Percentiles rank a stretch among this genome's conserved stretches.
Conservation (phyloP, 2,797 vertebrate genomes). For the Alfaro cultratus region DNA sequence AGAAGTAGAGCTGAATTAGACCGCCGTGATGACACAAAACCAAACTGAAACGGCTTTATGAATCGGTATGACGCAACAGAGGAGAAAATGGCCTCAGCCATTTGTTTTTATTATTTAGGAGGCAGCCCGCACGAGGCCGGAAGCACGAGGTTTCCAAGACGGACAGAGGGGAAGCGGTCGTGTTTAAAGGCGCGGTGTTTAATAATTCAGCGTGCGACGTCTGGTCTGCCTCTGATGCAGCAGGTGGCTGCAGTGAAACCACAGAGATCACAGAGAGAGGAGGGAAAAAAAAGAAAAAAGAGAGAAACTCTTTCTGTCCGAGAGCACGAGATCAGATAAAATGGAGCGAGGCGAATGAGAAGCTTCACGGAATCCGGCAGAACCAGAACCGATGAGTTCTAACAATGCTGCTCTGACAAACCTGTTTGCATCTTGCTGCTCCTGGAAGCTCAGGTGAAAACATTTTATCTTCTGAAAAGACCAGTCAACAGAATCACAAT, state of each 20-base stretch:
- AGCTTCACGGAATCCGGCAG: neutral
- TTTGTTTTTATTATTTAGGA: slow-evolving; percentile 42
- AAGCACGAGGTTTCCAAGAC: neutral
- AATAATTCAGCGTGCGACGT: slow-evolving; percentile 56
- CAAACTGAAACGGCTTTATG: neutral
- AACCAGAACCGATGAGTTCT: neutral
- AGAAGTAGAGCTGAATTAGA: neutral
- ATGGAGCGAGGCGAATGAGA: slow-evolving; percentile 17
- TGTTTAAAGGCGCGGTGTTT: slow-evolving; percentile 41
- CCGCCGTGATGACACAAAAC: neutral
- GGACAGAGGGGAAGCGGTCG: slow-evolving; percentile 23
- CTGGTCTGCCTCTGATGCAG: slow-evolving; percentile 51
- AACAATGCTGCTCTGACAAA: neutral
- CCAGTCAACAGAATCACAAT: neutral
- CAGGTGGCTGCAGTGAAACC: slow-evolving; percentile 56
- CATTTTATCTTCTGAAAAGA: neutral
- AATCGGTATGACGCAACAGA: neutral
- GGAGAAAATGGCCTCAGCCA: slow-evolving; percentile 29
- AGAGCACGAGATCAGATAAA: slow-evolving; percentile 23
- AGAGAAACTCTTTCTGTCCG: slow-evolving; percentile 20
- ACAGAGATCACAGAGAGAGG: slow-evolving; percentile 26
- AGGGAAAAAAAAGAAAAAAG: neutral
- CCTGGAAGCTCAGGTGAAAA: neutral
- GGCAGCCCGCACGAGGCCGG: slow-evolving; percentile 15
- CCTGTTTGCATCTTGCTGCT: neutral